Base-by-base conservation (phyloP, 2,888 invertebrate species). In the Troides aeacus region DNA sequence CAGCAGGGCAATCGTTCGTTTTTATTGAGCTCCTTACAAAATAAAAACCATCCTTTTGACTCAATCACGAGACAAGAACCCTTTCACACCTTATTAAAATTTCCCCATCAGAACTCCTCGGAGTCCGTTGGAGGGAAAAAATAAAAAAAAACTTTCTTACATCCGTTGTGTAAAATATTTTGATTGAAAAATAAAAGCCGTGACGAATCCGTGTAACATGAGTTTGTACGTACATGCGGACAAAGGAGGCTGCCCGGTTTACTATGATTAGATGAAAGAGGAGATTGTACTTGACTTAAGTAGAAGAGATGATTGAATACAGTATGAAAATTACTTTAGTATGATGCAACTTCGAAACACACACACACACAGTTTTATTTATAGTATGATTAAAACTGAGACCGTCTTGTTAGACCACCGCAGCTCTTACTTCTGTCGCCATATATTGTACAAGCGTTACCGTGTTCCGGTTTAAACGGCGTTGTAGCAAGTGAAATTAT, bases 151-250 rank as follows among this genome's bases (percentile, higher is more conserved):
- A 46, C 12, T 2, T 4, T 15, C 76, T 77, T 75, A 82, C 81
- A 89, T 89, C 90, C 88, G 87, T 84, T 84, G 81, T 83, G 79
- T 83, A 84, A 87, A 84, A 83, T 85, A 87, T 89, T 88, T 90
- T 88, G 90, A 92, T 92, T 90, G 90, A 81, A 92, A 90, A 91
- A 90, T 92, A 92, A 91, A 87, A 86, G 84, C 81, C 89, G 86
- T 86, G 73, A 79, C 89, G 83, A 90, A 91, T 79, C 78, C 75
- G 80, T 80, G 78, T 77, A 81, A 80, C 79, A 82, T 80, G 79
- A 76, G 73, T 78, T 59, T 46, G 66, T 70, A 60, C 63, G 59
- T 56, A 53, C 50, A 63, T n/a, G 56, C 70, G 64, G 56, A 70
- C 70, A 64, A 67, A 67, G 53, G 57, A 42, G 39, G 23, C 42